Percentiles rank a stretch among this genome's conserved stretches.
Conservation (phyloP, 92 coral and sea anemone genomes). For the Parazoanthus darwini region DNA sequence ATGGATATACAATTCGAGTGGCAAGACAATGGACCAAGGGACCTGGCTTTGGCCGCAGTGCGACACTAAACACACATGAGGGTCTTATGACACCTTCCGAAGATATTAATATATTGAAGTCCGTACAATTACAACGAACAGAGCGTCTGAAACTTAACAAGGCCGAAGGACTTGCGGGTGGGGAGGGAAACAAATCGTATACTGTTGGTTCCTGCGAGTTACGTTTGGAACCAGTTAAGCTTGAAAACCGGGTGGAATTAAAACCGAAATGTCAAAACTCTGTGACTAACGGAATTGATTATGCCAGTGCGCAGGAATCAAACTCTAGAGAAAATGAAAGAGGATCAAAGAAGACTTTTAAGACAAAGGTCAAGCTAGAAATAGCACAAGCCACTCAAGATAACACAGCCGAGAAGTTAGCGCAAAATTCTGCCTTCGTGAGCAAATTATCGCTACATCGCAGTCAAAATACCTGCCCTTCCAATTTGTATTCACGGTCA, state of each 20-base stretch:
- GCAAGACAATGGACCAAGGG: background rate
- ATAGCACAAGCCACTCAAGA: background rate
- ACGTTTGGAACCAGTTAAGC: background rate
- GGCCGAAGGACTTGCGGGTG: background rate
- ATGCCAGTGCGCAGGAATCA: background rate
- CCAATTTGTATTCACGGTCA: constrained; percentile 27
- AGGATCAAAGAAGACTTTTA: background rate
- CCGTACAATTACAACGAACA: background rate
- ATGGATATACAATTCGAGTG: constrained; percentile 7
- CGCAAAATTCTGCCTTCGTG: constrained; percentile 8
- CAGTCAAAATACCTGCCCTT: background rate
- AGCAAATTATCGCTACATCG: background rate
- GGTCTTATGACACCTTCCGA: background rate
- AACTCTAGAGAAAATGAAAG: background rate
- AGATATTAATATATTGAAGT: background rate
- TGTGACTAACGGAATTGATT: background rate
- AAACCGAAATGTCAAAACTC: background rate
- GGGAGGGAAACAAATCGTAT: background rate
- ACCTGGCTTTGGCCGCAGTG: background rate
- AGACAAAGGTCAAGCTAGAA: background rate
- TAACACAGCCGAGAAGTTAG: background rate
- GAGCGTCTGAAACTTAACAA: background rate
- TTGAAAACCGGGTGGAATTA: background rate
- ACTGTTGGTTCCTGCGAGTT: background rate
- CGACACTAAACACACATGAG: background rate